phyloP scores from a whole-genome alignment of 2,113 vertebrate species.

The Xerus inauris region DNA sequence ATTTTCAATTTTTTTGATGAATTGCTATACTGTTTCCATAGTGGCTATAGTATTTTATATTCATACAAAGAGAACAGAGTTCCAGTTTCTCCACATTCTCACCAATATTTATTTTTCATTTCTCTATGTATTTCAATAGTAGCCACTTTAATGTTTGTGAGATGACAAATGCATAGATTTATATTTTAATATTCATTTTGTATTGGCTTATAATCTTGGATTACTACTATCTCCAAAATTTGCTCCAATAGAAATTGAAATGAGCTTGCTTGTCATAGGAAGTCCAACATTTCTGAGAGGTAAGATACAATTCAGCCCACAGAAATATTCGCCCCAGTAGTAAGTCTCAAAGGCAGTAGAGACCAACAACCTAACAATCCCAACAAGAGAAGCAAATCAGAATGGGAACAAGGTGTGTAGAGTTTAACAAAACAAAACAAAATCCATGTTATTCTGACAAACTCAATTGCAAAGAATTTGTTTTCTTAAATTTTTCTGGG shows the following conservation, averaged over 20 bases:
- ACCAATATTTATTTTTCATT: neutral
- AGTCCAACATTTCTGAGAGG: neutral
- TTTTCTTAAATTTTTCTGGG: neutral
- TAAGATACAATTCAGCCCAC: neutral
- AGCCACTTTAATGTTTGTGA: neutral
- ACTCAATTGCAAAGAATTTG: neutral
- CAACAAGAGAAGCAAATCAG: neutral
- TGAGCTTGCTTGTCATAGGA: neutral
- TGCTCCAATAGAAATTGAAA: neutral
- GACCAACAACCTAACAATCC: neutral
- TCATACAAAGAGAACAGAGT: neutral
- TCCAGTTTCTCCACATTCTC: neutral
- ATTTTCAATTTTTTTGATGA: constrained; percentile 6
- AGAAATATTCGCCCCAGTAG: neutral
- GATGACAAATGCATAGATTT: neutral
- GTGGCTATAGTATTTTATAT: neutral
- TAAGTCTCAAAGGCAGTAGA: constrained; percentile 8
- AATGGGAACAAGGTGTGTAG: neutral
- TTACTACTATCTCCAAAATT: neutral
- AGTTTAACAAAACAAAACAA: neutral
- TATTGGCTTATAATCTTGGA: constrained; percentile 1
- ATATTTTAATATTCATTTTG: constrained; percentile 17
- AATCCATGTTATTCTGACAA: neutral
- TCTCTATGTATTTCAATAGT: neutral
- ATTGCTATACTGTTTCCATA: neutral